phyloP scores from a whole-genome alignment of 2,888 invertebrate species.

The Drosophila maculinotata region DNA sequence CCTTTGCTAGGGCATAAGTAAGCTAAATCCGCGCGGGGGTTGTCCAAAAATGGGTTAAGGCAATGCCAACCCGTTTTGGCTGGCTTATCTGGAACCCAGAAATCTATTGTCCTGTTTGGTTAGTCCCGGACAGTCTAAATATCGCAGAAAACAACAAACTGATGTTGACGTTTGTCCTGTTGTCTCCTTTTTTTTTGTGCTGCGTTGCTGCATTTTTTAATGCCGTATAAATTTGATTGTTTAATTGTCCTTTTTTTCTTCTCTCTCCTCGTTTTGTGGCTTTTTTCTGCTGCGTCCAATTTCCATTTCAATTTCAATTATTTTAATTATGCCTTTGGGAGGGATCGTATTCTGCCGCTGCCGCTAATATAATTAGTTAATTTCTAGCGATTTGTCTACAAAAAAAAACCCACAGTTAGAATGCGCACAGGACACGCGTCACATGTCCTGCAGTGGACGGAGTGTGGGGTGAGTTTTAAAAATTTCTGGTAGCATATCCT shows the following conservation, averaged over 20 bases:
- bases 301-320: conserved; percentile 63
- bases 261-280: conserved; percentile 24
- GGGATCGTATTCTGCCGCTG: conserved; percentile 30
- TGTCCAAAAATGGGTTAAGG: conserved; percentile 42
- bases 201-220: conserved; percentile 47
- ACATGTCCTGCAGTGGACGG: conserved; percentile 35
- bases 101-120: conserved; percentile 46
- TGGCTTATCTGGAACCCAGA: conserved; percentile 41
- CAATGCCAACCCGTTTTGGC: conserved; percentile 48
- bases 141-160: conserved; percentile 11
- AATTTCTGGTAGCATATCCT: conserved; percentile 31
- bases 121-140: conserved; percentile 30
- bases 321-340: conserved; percentile 62
- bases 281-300: conserved; percentile 27
- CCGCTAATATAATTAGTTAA: conserved; percentile 71
- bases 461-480: conserved; percentile 23
- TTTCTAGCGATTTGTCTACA: conserved; percentile 70
- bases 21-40: conserved; percentile 37
- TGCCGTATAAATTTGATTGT: conserved; percentile 73
- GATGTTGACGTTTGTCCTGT: conserved; percentile 32
- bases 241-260: conserved; percentile 65
- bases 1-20: neutral
- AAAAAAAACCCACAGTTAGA: conserved; percentile 58
- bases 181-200: conserved; percentile 17
- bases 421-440: conserved; percentile 63